Conservation (phyloP, 2,888 invertebrate species). For the Nymphalis polychloros region DNA sequence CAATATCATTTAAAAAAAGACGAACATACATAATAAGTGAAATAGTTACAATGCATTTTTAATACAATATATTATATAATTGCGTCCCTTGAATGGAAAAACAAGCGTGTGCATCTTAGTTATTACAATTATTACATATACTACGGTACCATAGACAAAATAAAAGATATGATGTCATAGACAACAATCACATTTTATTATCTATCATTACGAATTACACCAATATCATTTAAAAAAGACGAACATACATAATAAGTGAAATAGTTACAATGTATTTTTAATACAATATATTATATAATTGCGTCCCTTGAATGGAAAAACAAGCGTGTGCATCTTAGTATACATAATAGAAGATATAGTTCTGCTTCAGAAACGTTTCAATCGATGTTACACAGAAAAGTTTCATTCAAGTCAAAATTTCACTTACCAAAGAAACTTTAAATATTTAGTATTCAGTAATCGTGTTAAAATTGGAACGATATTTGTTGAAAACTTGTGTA, state of each 20-base stretch:
- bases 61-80: neutral
- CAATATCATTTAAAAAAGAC: neutral
- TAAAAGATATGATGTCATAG: neutral
- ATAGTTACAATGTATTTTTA: neutral
- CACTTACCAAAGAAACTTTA: too few species aligned
- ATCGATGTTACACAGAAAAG: too few species aligned
- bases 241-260: neutral
- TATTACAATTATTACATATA: too few species aligned
- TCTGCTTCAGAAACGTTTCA: too few species aligned
- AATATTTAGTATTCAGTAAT: too few species aligned
- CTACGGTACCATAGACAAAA: neutral
- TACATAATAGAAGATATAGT: too few species aligned
- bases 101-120: too few species aligned
- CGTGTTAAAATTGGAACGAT: too few species aligned
- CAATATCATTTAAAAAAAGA: constrained; percentile 1
- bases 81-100: neutral
- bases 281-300: neutral
- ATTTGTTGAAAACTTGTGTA: too few species aligned
- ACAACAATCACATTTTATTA: constrained; percentile 11
- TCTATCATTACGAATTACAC: neutral
- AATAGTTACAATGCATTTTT: neutral
- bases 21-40: neutral
- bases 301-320: neutral
- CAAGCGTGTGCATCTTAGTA: too few species aligned
- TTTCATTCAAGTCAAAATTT: too few species aligned